phyloP scores from a whole-genome alignment of 2,797 vertebrate species.

The Lepilemur ruficaudatus region DNA sequence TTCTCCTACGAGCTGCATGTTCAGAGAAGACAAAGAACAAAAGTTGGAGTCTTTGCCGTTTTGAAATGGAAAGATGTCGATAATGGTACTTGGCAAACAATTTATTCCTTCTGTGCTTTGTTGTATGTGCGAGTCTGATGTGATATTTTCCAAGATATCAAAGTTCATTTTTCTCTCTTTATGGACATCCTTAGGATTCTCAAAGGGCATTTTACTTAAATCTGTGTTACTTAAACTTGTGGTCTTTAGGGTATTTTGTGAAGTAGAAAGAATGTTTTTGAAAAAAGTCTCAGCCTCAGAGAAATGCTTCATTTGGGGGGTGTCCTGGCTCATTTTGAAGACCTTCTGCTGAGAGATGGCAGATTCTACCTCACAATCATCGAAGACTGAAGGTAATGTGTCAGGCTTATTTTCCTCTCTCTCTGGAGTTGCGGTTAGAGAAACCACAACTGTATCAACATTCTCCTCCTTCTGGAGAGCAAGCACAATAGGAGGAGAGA shows the following conservation, averaged over 20 bases:
- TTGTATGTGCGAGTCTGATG: constrained; percentile 31
- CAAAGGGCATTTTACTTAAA: constrained; percentile 80
- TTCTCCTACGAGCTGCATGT: constrained; percentile 75
- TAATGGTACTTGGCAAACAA: constrained; percentile 84
- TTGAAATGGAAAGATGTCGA: constrained; percentile 59
- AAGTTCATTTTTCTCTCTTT: constrained; percentile 84
- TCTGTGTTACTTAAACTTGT: constrained; percentile 80
- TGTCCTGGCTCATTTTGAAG: constrained; percentile 60
- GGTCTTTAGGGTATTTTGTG: constrained; percentile 70
- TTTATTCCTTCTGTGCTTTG: constrained; percentile 83
- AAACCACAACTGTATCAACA: constrained; percentile 79
- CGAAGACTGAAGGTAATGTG: constrained; percentile 4
- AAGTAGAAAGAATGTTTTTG: constrained; percentile 60
- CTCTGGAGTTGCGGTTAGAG: constrained; percentile 75
- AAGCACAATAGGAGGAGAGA: constrained; percentile 85
- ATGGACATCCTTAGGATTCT: constrained; percentile 72
- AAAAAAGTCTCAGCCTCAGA: constrained; percentile 71
- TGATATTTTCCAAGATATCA: constrained; percentile 76
- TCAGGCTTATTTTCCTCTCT: constrained; percentile 60
- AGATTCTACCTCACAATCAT: constrained; percentile 49
- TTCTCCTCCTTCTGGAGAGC: constrained; percentile 76
- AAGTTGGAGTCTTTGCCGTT: constrained; percentile 82
- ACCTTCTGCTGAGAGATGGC: constrained; percentile 61
- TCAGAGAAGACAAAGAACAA: constrained; percentile 82
- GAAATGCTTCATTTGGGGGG: constrained; percentile 49